Base-by-base conservation (phyloP, 2,113 vertebrate genomes). In the Triplophysa siluroides region DNA sequence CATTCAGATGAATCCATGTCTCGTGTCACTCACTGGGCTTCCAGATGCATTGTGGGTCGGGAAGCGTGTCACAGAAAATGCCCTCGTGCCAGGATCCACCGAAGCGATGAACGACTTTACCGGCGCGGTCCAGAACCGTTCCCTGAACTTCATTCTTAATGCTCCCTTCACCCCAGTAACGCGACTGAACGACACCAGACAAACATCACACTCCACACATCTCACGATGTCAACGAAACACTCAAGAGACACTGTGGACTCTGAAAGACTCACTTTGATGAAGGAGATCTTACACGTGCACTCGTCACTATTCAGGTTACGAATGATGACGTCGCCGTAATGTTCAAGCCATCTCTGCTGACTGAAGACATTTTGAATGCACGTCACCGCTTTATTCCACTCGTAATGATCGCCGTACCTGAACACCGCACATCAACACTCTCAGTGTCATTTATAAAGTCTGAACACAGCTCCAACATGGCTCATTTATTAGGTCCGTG, bases 331-430 rank as follows among this genome's bases (percentile, higher is more conserved):
- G 84, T 98, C 96, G 0, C 96, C 96, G 0, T 98, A 98, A 87
- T 98, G 96, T 85, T 98, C 96, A 13, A 98, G 91, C 92, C 92
- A 96, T 77, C 96, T 94, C 65, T 96, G 95, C 78, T 93, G 95
- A 43, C 95, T 98, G 82, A 98, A 89, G 54, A 97, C 95, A 19
- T 96, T 98, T 91, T 98, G 96, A 86, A 98, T 95, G 88, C 96
- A 98, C 0, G 95, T 97, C 0, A 97, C 95, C 12, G 89, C 95
- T 85, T 98, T 98, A 91, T 96, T 97, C 96, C 96, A 98, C 82
- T 97, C 93, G 7, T 95, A 98, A 90, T 97, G 96, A 87, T 97
- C 96, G 4, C 93, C 94, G 2, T 92, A 96, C 80, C 96, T 98
- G 29, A 21, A 76, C 52, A 64, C 11, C 18, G 50, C n/a, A 50